A percentile compares a stretch with the other conserved stretches of the same genome.
Evolutionary conservation across 2,113 vertebrate species (phyloP).

Genomic region (Tragelaphus strepsiceros): DNA sequence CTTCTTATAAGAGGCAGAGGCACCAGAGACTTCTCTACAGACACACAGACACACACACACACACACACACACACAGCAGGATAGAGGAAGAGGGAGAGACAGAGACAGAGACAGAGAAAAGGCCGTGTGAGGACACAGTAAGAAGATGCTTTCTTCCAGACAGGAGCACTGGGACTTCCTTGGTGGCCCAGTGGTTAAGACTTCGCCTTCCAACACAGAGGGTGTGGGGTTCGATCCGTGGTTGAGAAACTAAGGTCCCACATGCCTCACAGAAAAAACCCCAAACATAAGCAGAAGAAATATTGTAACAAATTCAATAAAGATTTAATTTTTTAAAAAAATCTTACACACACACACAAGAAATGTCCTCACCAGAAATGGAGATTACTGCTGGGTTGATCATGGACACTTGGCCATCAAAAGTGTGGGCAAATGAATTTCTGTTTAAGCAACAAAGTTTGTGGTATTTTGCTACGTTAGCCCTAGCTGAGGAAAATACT

Average conservation of each 20-base stretch:
- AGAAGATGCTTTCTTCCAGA: neutral
- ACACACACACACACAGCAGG: neutral
- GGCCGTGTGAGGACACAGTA: neutral
- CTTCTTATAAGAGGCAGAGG: neutral
- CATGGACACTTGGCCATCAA: neutral
- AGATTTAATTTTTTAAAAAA: neutral
- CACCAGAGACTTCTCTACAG: neutral
- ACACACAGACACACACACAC: neutral
- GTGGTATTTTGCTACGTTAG: neutral
- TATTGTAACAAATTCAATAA: neutral
- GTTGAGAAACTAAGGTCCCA: neutral
- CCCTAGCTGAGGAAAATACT: neutral
- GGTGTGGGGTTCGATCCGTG: fast-evolving
- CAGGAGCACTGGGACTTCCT: neutral
- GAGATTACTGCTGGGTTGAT: neutral
- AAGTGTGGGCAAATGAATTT: neutral
- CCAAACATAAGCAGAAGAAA: neutral
- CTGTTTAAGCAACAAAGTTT: neutral
- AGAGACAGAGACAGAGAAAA: neutral
- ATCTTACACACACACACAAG: neutral
- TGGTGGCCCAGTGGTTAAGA: neutral
- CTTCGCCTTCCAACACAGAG: neutral
- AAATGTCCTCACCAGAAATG: neutral
- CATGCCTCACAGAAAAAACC: neutral
- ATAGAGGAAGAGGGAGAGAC: neutral